Conservation (phyloP, 2,797 vertebrate genomes). For the Ambastaia sidthimunki region DNA sequence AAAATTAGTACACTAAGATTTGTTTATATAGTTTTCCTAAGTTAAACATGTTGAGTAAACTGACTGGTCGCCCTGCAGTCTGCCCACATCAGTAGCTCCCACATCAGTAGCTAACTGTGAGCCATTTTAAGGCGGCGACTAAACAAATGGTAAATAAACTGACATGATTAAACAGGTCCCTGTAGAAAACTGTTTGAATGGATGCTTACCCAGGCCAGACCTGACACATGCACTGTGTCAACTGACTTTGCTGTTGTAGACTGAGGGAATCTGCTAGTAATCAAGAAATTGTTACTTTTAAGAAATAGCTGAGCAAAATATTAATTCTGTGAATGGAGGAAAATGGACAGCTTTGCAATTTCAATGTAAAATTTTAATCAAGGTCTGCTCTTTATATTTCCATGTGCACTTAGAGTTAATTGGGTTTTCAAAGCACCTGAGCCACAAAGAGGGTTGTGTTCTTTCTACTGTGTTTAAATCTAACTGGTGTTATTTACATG, state of each 20-base stretch:
- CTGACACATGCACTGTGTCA: no score
- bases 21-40: not conserved
- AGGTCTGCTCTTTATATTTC: not conserved
- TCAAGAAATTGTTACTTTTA: no score
- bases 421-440: slow-evolving; percentile 18
- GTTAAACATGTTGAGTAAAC: not conserved
- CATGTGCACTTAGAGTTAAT: not conserved
- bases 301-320: no score
- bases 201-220: no score
- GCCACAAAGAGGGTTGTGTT: slow-evolving; percentile 1
- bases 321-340: not conserved
- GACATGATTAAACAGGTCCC: not conserved
- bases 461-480: slow-evolving; percentile 8
- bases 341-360: not conserved
- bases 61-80: no score
- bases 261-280: no score
- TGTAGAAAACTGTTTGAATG: no score
- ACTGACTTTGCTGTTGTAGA: no score
- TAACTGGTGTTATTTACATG: slow-evolving; percentile 16
- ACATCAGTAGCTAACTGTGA: no score
- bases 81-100: no score
- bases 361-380: slow-evolving; percentile 2
- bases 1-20: not conserved
- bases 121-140: no score
- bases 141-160: not conserved